phyloP scores from a whole-genome alignment of 2,113 vertebrate genomes.

The Cervus canadensis region DNA sequence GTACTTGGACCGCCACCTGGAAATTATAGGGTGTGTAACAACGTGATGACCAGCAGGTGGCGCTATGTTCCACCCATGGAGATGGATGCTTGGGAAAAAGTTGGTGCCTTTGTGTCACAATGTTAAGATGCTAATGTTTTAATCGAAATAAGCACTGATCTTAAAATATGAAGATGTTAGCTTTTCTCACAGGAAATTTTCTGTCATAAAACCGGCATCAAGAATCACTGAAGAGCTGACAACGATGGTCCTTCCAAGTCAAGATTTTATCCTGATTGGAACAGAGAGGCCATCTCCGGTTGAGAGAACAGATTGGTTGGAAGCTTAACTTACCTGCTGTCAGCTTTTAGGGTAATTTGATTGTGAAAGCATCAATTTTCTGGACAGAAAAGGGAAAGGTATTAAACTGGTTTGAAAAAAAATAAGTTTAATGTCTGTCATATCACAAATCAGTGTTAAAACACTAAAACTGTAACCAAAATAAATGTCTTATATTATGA shows the following conservation, averaged over 20 bases:
- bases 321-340: background rate
- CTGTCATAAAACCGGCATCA: slow-evolving; percentile 16
- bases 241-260: background rate
- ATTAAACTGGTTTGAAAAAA: background rate
- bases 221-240: background rate
- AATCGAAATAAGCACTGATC: slow-evolving; percentile 39
- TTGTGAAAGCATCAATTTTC: background rate
- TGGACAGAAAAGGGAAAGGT: background rate
- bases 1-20: background rate
- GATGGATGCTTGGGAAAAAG: background rate
- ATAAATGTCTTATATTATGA: slow-evolving; percentile 63
- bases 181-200: background rate
- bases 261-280: background rate
- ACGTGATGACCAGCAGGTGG: slow-evolving; percentile 13
- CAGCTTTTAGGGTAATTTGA: background rate
- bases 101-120: background rate
- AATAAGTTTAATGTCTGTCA: background rate
- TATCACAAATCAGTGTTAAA: slow-evolving; percentile 56
- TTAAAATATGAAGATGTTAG: background rate
- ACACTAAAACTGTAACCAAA: slow-evolving; percentile 60
- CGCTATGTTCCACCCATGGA: background rate
- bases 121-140: slow-evolving; percentile 29
- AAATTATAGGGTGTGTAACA: background rate
- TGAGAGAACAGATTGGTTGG: background rate
- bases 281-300: background rate